Evolutionary conservation across 2,113 vertebrate species (phyloP).

Genomic region (Pelvicachromis taeniatus): DNA sequence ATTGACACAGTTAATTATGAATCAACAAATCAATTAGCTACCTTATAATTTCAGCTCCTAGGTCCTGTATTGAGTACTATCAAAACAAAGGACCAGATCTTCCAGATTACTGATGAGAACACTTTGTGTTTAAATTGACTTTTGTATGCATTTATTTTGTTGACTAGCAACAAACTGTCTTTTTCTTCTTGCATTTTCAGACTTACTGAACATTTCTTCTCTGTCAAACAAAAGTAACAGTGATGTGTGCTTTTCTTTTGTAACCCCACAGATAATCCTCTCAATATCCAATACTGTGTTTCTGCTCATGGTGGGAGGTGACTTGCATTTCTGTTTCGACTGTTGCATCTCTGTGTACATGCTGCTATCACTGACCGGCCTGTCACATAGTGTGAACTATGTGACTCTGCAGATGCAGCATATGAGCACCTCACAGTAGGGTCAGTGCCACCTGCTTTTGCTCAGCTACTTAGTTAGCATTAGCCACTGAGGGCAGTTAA

Average conservation of each 20-base stretch:
- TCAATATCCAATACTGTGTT: neutral
- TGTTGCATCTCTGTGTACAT: neutral
- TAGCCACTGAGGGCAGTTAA: conserved; percentile 55
- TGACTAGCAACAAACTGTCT: neutral
- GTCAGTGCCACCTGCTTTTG: conserved; percentile 55
- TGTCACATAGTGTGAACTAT: neutral
- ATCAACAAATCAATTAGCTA: neutral
- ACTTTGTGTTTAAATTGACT: neutral
- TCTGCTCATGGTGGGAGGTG: neutral
- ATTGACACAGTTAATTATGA: neutral
- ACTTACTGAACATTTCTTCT: neutral
- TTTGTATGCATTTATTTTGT: neutral
- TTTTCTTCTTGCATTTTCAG: neutral
- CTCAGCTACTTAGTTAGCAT: conserved; percentile 66
- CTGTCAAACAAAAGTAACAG: conserved; percentile 22
- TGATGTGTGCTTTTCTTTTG: neutral
- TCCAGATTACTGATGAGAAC: neutral
- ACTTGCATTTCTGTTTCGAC: neutral
- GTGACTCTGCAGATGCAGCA: conserved; percentile 17
- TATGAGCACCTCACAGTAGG: conserved; percentile 20
- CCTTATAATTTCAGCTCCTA: neutral
- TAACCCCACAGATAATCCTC: conserved; percentile 28
- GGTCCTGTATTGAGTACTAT: neutral
- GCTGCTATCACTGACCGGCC: neutral
- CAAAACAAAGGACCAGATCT: neutral